A percentile compares a stretch with the other conserved stretches of the same genome.
These are phyloP conservation scores for Agonopterix arenella DNA, from an alignment of 2,888 invertebrate genomes.

Conservation along the genomic window DNA sequence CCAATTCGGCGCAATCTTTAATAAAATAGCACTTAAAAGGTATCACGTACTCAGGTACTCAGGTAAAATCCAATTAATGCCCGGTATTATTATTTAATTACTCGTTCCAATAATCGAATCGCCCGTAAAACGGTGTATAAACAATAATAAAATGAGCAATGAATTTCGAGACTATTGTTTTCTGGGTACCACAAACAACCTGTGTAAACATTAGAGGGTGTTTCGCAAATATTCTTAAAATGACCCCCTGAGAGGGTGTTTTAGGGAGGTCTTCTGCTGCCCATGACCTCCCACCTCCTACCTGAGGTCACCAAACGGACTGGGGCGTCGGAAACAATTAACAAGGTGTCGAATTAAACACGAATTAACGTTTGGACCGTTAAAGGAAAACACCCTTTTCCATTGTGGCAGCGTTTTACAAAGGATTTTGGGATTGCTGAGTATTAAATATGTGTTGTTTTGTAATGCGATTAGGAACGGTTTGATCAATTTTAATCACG, in stretches of 20 bases:
- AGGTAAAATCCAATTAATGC: constrained; percentile 72
- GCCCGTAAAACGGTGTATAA: constrained; percentile 72
- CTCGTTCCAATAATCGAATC: constrained; percentile 73
- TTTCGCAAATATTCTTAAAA: constrained; percentile 75
- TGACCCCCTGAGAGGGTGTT: constrained; percentile 53
- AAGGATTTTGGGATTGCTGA: constrained; percentile 73
- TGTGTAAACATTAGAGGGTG: constrained; percentile 67
- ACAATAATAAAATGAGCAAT: constrained; percentile 77
- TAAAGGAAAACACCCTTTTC: constrained; percentile 74
- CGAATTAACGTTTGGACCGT: constrained; percentile 72
- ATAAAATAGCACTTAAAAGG: constrained; percentile 39
- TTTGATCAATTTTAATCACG: no score
- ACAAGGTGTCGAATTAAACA: constrained; percentile 78
- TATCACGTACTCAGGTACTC: constrained; percentile 55
- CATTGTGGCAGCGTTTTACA: constrained; percentile 66
- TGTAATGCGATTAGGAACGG: constrained; percentile 51
- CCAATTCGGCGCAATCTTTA: constrained; percentile 14
- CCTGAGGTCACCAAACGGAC: constrained; percentile 70
- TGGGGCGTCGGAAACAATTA: constrained; percentile 73
- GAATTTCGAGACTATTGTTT: constrained; percentile 76
- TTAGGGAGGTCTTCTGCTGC: constrained; percentile 44
- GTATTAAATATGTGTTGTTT: constrained; percentile 71
- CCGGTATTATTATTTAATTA: constrained; percentile 76
- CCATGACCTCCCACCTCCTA: constrained; percentile 40
- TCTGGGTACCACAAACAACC: constrained; percentile 75